Evolutionary conservation across 2,797 vertebrate genomes (phyloP).

Genomic region (Typhlichthys subterraneus): DNA sequence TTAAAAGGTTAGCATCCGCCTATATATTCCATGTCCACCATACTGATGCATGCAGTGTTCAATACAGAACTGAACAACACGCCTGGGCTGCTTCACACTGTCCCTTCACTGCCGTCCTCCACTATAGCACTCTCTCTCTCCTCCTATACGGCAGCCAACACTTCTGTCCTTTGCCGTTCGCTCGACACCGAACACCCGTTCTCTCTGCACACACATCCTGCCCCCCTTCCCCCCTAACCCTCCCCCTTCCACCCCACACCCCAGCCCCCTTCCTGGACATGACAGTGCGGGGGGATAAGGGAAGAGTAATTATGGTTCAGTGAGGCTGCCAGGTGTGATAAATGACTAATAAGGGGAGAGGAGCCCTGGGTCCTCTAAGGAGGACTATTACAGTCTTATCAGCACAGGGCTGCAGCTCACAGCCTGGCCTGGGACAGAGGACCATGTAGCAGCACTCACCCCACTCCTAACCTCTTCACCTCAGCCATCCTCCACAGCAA

Average conservation of each 20-base stretch:
- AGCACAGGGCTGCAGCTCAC: constrained; percentile 86
- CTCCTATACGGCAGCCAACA: not conserved
- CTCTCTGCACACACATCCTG: constrained; percentile 48
- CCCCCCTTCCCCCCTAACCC: constrained; percentile 76
- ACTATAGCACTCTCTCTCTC: not conserved
- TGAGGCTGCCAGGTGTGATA: constrained; percentile 99
- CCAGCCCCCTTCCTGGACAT: constrained; percentile 89
- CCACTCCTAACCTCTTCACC: constrained; percentile 74
- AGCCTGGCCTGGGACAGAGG: constrained; percentile 84
- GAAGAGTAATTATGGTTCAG: constrained; percentile 99
- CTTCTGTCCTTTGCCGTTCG: constrained; percentile 5
- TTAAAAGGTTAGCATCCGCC: constrained; percentile 60
- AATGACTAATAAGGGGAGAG: constrained; percentile 99
- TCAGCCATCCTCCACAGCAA: constrained; percentile 63
- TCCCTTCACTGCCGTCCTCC: constrained; percentile 50
- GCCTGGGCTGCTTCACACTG: constrained; percentile 48
- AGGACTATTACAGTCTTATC: constrained; percentile 99
- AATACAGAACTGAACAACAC: constrained; percentile 83
- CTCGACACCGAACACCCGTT: constrained; percentile 53
- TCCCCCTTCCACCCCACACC: constrained; percentile 38
- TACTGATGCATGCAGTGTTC: constrained; percentile 71
- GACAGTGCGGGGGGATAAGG: constrained; percentile 97
- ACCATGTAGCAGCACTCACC: constrained; percentile 77
- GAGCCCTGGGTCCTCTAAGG: constrained; percentile 95
- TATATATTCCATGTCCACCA: constrained; percentile 78